Percentiles rank a stretch among this genome's conserved stretches.
phyloP scores from a whole-genome alignment of 2,888 invertebrate genomes.

The Saturnia japonica region DNA sequence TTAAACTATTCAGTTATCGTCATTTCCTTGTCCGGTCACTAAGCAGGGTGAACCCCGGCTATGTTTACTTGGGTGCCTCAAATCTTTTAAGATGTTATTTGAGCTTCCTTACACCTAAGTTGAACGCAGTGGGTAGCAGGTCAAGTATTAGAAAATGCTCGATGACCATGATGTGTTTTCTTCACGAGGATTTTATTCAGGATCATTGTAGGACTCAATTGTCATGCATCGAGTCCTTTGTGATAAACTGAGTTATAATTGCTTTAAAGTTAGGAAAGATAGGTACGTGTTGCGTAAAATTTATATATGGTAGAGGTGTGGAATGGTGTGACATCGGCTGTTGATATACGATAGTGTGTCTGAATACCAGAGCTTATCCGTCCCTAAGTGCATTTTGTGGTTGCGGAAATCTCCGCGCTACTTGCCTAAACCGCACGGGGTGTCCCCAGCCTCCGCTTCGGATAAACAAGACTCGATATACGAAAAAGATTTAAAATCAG shows the following conservation, averaged over 20 bases:
- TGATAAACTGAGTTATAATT: not conserved
- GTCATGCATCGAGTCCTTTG: not conserved
- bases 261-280: not conserved
- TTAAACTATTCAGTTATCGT: too few relatives aligned
- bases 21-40: too few relatives aligned
- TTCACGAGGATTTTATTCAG: not conserved
- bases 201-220: not conserved
- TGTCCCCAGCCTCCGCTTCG: constrained; percentile 30
- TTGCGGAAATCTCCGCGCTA: constrained; percentile 48
- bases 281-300: not conserved
- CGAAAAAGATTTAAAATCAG: not conserved
- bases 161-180: not conserved
- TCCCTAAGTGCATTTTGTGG: constrained; percentile 58
- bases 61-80: too few relatives aligned
- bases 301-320: not conserved
- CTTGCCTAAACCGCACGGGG: constrained; percentile 37
- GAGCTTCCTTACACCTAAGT: too few relatives aligned
- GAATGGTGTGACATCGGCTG: constrained; percentile 5
- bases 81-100: too few relatives aligned
- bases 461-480: not conserved
- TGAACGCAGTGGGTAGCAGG: too few relatives aligned
- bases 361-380: constrained; percentile 49
- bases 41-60: too few relatives aligned
- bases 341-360: constrained; percentile 26
- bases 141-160: too few relatives aligned